Evolutionary conservation across 64 coral and sea anemone species (phyloP), one percentile per base, ranked within the genome.

Genomic region (Trachythela sp.): DNA sequence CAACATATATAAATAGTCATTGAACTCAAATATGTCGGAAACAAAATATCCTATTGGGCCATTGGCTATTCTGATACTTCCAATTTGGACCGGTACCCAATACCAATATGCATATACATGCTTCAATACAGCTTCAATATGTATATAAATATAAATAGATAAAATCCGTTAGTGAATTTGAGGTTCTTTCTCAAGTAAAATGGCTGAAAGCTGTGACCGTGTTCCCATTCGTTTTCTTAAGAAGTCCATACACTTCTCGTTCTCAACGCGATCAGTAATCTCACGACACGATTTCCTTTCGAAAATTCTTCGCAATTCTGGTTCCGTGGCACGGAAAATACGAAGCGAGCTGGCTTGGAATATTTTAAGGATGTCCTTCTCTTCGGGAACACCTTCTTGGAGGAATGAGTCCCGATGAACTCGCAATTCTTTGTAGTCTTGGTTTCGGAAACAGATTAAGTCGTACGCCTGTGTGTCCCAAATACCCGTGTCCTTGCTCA

Each of bases 391-490:
- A 17, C 75, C 15, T 39, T 99, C 96, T 80, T 91, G 88, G 13
- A 99, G 43, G 64, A 99, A 99, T 1, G 94, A 88, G 14, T 99
- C 58, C 32, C 83, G 91, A 27, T 93, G 87, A 4, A 99, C 49
- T 11, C 96, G 89, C 20, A 91, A 90, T 13, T 99, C 93, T 58
- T 99, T 99, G 80, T 99, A 99, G 86, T 99, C 96, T 48, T 94
- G 92, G 83, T 99, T 99, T 72, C 94, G 92, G 35, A 99, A 99
- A 58, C 96, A 99, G 9, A 90, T 93, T 52, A 94, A 84, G 24
- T 94, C 54, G 48, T 91, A 91, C 45, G 75, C 58, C 5, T 87
- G 68, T 27, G 88, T 77, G 34, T 70, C 91, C 96, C 96, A 99
- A 83, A 89, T 89, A 2, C 96, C 96, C 13, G 91, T 95, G 87